A percentile compares a stretch with the other conserved stretches of the same genome.
Conservation (phyloP, 2,113 vertebrate genomes). For the Ammospiza caudacuta region DNA sequence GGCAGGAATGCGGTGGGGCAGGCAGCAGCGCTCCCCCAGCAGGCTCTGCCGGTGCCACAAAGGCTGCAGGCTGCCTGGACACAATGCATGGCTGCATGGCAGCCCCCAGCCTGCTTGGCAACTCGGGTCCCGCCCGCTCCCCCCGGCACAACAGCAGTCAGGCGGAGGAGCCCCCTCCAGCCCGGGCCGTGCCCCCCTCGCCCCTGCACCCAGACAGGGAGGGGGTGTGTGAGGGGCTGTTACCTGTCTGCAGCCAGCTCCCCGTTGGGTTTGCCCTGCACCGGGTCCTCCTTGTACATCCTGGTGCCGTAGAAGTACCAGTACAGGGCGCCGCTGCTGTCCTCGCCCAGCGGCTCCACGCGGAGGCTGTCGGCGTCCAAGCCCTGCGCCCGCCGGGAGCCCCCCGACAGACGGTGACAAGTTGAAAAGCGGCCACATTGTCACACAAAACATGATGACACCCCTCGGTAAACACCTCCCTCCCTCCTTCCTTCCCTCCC, state of each 20-base stretch:
- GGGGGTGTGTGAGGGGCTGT: background rate
- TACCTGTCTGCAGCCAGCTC: conserved; percentile 80
- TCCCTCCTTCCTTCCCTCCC: conserved; percentile 16
- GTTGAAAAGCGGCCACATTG: conserved; percentile 51
- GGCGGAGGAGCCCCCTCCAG: background rate
- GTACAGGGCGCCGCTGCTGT: conserved; percentile 92
- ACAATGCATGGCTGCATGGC: background rate
- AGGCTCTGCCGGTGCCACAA: conserved; percentile 46
- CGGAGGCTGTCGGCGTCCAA: conserved; percentile 95
- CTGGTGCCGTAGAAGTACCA: conserved; percentile 99
- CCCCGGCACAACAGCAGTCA: conserved; percentile 37
- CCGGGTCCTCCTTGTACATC: conserved; percentile 94
- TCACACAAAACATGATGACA: conserved; percentile 51
- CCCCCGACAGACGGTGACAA: conserved; percentile 35
- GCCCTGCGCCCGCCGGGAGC: conserved; percentile 76
- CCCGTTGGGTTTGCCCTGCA: conserved; percentile 72
- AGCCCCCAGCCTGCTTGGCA: conserved; percentile 35
- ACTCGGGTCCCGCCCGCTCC: background rate
- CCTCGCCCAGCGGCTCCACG: conserved; percentile 93
- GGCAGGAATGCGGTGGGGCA: conserved; percentile 34
- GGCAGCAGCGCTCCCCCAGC: conserved; percentile 39
- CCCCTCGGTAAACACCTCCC: conserved; percentile 13
- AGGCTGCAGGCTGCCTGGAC: conserved; percentile 16
- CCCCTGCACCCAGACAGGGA: background rate
- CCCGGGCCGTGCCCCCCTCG: background rate